Conservation (phyloP, 2,113 vertebrate genomes). For the Smithornis capensis region DNA sequence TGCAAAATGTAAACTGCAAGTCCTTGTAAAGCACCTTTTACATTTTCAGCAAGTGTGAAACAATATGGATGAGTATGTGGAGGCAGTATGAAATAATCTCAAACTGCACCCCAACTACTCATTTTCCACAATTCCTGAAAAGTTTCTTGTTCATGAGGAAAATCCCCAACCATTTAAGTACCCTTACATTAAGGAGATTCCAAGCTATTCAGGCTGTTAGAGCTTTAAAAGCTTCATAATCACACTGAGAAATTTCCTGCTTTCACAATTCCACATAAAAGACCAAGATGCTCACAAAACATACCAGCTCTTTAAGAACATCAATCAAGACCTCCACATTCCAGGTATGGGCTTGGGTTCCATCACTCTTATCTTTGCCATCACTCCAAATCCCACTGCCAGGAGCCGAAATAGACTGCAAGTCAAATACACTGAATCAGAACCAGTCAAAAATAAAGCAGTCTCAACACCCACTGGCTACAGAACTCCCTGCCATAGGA, state of each 20-base stretch:
- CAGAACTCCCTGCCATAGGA: not conserved
- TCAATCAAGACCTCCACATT: conserved; percentile 98
- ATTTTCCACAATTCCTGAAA: not conserved
- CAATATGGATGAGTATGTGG: accelerated
- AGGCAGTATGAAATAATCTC: not conserved
- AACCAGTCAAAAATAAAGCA: not conserved
- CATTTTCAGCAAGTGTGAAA: not conserved
- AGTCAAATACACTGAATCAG: conserved; percentile 10
- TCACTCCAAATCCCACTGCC: conserved; percentile 99
- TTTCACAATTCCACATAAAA: not conserved
- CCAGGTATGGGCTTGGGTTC: conserved; percentile 93
- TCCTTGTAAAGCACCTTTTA: not conserved
- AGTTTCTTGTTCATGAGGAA: not conserved
- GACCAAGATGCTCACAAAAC: conserved; percentile 27
- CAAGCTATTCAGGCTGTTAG: not conserved
- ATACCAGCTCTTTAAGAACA: conserved; percentile 94
- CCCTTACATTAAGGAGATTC: not conserved
- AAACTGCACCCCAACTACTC: not conserved
- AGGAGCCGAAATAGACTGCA: conserved; percentile 93
- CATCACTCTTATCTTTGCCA: conserved; percentile 96
- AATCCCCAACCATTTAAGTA: not conserved
- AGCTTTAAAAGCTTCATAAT: not conserved
- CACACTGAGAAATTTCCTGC: not conserved
- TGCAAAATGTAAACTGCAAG: not conserved
- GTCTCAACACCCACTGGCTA: not conserved